Base-by-base conservation (phyloP, 1,140 invertebrate genomes). In the Caenorhabditis remanei region DNA sequence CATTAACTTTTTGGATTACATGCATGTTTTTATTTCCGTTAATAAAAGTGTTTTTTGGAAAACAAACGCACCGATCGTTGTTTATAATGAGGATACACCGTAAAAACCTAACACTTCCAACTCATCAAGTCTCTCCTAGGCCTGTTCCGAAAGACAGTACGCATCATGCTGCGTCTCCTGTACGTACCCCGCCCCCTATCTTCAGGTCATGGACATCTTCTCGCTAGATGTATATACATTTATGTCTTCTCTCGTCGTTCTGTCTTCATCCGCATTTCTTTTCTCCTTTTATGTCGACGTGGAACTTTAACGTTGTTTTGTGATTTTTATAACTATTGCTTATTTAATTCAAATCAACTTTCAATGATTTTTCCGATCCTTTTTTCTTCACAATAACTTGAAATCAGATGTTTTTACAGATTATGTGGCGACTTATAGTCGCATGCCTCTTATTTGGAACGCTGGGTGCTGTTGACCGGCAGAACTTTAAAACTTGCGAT, bases 401-500 rank as follows among this genome's bases (percentile, higher is more conserved):
- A n/a, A n/a, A n/a, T n/a, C n/a, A n/a, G n/a, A n/a, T n/a, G n/a
- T n/a, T 21, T 19, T 71, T 71, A 16, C 71, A 79, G 71, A 46
- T 50, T 24, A 50, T 50, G 71, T 79, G 71, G 71, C 71, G 71
- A 50, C 43, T 85, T 2, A 11, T 83, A 11, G 63, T 82, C 21
- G 40, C 67, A 7, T 48, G 50, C 7, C n/a, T 85, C 41, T 61
- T 88, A 9, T 13, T 85, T 14, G 65, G 24, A 19, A 16, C 65
- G 2, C 9, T 65, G 19, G 48, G 40, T 13, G 88, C 88, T 19
- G 88, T 89, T 5, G 88, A 89, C 24, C 19, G 86, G 40, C 43
- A 48, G 13, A 89, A 92, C 16, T 92, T 92, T 71, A 92, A 92
- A 87, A 91, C 90, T 11, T 92, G 92, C 83, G 89, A 92, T 13